Conservation (phyloP, 2,888 invertebrate genomes). For the Lasioglossum malachurum region DNA sequence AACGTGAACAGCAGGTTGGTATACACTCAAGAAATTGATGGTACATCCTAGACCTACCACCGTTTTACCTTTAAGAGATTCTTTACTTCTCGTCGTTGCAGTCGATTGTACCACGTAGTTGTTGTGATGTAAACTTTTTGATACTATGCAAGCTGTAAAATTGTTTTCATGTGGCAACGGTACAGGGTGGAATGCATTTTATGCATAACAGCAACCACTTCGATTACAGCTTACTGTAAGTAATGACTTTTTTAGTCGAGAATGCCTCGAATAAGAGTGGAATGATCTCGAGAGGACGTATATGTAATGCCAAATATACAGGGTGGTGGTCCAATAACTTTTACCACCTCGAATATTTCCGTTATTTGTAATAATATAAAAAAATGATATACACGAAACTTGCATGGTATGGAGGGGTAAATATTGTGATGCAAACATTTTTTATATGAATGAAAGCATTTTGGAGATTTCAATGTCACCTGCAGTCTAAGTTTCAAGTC, state of each 20-base stretch:
- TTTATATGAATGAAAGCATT: no score
- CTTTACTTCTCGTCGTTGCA: background rate
- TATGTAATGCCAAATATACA: background rate
- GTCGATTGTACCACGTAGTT: background rate
- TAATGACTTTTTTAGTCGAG: background rate
- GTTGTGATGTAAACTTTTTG: background rate
- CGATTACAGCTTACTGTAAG: conserved; percentile 3
- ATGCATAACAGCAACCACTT: background rate
- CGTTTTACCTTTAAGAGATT: background rate
- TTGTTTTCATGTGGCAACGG: background rate
- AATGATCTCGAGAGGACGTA: background rate
- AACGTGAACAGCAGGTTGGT: conserved; percentile 50
- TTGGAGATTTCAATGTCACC: no score
- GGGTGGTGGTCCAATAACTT: background rate
- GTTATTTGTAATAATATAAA: no score
- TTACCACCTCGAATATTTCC: no score
- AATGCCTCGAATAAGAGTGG: background rate
- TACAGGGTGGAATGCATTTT: background rate
- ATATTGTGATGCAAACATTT: no score
- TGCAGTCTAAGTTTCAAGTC: no score
- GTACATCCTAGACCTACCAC: background rate
- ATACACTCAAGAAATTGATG: conserved; percentile 18
- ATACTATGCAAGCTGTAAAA: background rate
- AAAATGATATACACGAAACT: no score
- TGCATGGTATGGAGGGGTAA: no score